Percentiles rank a stretch among this genome's conserved stretches.
Evolutionary conservation across 2,797 vertebrate genomes (phyloP).

Genomic region (Pelochelys cantorii): DNA sequence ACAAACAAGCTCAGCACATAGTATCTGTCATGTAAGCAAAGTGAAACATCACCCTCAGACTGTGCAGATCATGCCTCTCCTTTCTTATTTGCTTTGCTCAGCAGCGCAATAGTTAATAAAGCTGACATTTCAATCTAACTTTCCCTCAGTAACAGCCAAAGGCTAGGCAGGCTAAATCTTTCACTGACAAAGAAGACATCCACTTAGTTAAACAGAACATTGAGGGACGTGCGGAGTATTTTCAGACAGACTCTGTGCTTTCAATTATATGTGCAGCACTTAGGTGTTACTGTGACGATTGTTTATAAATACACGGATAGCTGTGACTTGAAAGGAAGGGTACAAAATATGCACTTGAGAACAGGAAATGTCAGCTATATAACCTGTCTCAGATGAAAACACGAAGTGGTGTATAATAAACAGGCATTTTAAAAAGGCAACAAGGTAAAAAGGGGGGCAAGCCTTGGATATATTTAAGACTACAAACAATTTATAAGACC

Average conservation of each 20-base stretch:
- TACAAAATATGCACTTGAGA: background rate
- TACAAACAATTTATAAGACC: rapidly evolving
- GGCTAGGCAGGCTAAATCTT: background rate
- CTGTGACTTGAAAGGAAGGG: background rate
- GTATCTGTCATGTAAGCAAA: background rate
- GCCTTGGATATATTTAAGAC: background rate
- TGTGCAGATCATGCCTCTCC: background rate
- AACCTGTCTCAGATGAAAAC: background rate
- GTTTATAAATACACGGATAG: background rate
- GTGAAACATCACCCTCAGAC: background rate
- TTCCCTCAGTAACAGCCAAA: background rate
- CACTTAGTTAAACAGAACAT: background rate
- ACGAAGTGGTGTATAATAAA: background rate
- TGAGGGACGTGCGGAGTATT: background rate
- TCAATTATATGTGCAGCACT: background rate
- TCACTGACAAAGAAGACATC: background rate
- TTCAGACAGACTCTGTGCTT: background rate
- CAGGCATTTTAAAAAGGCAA: background rate
- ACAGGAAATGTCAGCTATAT: background rate
- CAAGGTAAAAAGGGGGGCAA: rapidly evolving
- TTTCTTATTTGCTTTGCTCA: background rate
- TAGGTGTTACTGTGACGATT: background rate
- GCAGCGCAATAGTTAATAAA: background rate
- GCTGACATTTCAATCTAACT: background rate
- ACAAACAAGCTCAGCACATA: too few relatives aligned